Evolutionary conservation across 2,888 invertebrate species (phyloP).

Genomic region (Carcina quercana): DNA sequence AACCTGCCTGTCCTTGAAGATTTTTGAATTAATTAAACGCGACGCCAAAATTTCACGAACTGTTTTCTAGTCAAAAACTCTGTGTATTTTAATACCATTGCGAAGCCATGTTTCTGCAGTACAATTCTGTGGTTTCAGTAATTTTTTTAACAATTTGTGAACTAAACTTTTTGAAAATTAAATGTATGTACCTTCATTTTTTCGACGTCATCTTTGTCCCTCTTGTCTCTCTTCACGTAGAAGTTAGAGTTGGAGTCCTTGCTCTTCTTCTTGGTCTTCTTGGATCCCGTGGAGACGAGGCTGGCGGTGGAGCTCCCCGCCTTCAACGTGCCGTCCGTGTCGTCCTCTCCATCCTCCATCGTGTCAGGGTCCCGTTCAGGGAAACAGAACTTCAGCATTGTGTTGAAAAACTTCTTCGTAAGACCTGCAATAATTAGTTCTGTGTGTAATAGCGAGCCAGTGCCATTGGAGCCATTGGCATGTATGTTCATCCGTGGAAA

Average conservation of each 20-base stretch:
- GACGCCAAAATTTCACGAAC: no score
- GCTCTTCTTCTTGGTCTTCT: constrained; percentile 70
- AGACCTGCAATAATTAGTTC: constrained; percentile 69
- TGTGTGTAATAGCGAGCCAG: neutral
- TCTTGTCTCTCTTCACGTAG: constrained; percentile 89
- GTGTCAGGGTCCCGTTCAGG: constrained; percentile 93
- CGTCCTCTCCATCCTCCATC: constrained; percentile 80
- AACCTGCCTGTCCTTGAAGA: no score
- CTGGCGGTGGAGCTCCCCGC: constrained; percentile 44
- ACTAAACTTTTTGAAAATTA: no score
- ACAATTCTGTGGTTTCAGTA: no score
- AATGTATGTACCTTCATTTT: constrained; percentile 88
- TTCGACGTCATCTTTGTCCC: constrained; percentile 94
- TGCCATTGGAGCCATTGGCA: no score
- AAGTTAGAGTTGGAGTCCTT: constrained; percentile 90
- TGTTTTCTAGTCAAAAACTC: no score
- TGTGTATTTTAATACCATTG: no score
- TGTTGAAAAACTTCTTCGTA: constrained; percentile 97
- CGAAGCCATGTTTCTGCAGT: no score
- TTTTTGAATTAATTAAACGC: no score
- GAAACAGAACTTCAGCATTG: constrained; percentile 98
- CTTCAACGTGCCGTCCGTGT: constrained; percentile 54
- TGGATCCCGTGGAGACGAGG: constrained; percentile 61
- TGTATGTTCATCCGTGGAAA: no score
- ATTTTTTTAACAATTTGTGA: no score